These are phyloP conservation scores for Lagodon rhomboides DNA, from an alignment of 2,797 vertebrate species.

Conservation along the genomic window DNA sequence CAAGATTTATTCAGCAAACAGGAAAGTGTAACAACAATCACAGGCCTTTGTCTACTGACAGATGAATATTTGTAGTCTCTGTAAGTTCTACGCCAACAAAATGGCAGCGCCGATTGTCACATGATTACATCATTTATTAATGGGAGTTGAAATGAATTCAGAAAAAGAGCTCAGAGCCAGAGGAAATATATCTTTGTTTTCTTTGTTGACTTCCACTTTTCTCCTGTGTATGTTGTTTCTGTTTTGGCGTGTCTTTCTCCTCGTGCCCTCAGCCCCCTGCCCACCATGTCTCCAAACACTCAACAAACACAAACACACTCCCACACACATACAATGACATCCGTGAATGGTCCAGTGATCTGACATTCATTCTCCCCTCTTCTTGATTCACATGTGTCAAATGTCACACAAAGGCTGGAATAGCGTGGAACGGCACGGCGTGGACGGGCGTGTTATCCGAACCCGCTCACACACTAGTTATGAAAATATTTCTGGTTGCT, in stretches of 20 bases:
- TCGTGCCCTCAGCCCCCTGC: neutral
- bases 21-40: neutral
- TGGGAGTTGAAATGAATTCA: neutral
- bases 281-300: neutral
- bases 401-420: constrained; percentile 74
- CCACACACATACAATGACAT: constrained; percentile 23
- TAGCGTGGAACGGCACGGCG: constrained; percentile 47
- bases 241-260: constrained; percentile 2
- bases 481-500: constrained; percentile 70
- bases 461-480: constrained; percentile 55
- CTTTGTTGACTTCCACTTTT: neutral
- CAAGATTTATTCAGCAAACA: constrained; percentile 25
- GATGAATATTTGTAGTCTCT: constrained; percentile 3
- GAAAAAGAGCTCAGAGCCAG: neutral
- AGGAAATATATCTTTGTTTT: neutral
- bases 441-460: constrained; percentile 33
- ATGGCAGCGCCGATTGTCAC: neutral
- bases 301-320: neutral
- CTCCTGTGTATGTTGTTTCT: neutral
- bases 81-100: neutral
- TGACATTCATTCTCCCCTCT: constrained; percentile 51
- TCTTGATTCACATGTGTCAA: constrained; percentile 63
- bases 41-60: constrained; percentile 12
- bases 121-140: constrained; percentile 5
- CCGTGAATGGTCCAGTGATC: constrained; percentile 44